Conservation (phyloP, 2,797 vertebrate genomes). For the Galago senegalensis region DNA sequence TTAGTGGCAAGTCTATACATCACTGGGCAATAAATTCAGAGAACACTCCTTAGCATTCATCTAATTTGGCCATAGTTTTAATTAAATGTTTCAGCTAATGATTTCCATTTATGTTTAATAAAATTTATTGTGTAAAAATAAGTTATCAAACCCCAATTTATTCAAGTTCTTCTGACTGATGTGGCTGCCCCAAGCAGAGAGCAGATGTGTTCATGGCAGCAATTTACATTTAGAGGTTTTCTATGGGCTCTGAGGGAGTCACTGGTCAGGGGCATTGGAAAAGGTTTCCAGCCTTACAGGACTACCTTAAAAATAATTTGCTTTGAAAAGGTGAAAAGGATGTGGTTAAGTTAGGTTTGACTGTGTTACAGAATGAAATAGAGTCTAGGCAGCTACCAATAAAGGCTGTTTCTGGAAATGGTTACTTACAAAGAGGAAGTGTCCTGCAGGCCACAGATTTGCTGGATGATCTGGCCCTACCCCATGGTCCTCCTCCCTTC, state of each 20-base stretch:
- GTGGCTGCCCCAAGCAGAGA: background rate
- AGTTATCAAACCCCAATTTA: constrained; percentile 70
- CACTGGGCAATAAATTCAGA: constrained; percentile 77
- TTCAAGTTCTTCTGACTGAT: background rate
- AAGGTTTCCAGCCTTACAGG: background rate
- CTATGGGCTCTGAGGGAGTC: background rate
- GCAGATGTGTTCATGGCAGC: background rate
- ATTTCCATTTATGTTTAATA: constrained; percentile 83
- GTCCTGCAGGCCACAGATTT: rapidly evolving
- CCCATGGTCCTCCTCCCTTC: background rate
- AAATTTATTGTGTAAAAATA: constrained; percentile 76
- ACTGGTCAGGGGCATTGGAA: background rate
- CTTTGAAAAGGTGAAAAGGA: background rate
- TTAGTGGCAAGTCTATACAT: constrained; percentile 74
- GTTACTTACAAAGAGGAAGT: too few species aligned
- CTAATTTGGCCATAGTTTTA: constrained; percentile 78
- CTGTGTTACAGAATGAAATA: rapidly evolving
- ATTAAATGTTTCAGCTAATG: constrained; percentile 84
- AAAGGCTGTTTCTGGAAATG: background rate
- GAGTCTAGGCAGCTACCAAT: background rate
- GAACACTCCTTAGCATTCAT: constrained; percentile 68
- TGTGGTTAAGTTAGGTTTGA: rapidly evolving
- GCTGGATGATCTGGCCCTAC: rapidly evolving
- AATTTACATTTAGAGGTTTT: background rate
- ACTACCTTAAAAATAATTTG: background rate